Conservation (phyloP, 1,140 invertebrate genomes). For the Rhynchophorus ferrugineus region DNA sequence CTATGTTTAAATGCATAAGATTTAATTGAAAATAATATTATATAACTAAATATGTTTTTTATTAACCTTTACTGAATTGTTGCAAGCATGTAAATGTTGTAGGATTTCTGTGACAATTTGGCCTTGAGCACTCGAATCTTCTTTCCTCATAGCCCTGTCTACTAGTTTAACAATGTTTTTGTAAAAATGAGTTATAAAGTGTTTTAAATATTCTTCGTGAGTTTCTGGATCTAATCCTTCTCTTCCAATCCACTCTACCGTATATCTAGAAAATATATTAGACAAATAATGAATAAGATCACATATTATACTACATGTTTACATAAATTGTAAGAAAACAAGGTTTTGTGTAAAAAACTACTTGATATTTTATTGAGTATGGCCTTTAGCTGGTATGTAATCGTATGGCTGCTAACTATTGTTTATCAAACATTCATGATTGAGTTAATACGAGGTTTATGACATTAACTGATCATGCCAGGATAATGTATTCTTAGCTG, state of each 20-base stretch:
- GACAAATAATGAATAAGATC: not conserved
- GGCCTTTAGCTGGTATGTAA: too few species aligned
- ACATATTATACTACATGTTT: not conserved
- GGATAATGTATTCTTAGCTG: too few species aligned
- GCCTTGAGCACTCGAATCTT: slow-evolving; percentile 87
- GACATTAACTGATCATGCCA: too few species aligned
- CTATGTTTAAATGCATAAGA: slow-evolving; percentile 42
- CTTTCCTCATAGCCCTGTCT: slow-evolving; percentile 89
- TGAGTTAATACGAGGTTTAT: too few species aligned
- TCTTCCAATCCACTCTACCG: slow-evolving; percentile 93
- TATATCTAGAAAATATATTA: slow-evolving; percentile 61
- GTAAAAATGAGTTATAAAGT: slow-evolving; percentile 94
- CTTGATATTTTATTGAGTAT: too few species aligned
- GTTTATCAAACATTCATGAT: too few species aligned
- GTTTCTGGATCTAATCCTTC: slow-evolving; percentile 90
- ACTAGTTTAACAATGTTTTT: slow-evolving; percentile 88
- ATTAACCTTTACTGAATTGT: slow-evolving; percentile 87
- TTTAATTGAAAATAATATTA: not conserved
- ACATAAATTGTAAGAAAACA: not conserved
- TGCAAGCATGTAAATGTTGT: slow-evolving; percentile 93
- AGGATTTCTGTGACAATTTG: slow-evolving; percentile 93
- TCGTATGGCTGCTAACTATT: too few species aligned
- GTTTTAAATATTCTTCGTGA: slow-evolving; percentile 88
- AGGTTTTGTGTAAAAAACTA: not conserved
- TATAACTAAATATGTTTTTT: not conserved